These are phyloP conservation scores for Drosophila parthenogenetica DNA, from an alignment of 2,888 invertebrate species.

Conservation along the genomic window DNA sequence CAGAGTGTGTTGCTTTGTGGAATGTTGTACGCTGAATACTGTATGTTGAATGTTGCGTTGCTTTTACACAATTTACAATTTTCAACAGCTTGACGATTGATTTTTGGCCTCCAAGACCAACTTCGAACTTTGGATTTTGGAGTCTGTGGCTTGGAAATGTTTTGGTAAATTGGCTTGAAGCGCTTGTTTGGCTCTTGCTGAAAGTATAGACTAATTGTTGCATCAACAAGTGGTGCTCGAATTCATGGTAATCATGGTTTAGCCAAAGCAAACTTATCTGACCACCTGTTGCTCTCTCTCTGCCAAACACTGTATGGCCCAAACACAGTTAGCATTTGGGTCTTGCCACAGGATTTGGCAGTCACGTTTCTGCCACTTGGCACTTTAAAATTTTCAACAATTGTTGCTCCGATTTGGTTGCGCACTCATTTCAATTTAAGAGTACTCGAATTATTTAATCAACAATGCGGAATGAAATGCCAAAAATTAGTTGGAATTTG, in stretches of 20 bases:
- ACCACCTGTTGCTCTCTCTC: constrained; percentile 73
- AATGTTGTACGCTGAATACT: background rate
- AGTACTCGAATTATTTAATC: constrained; percentile 47
- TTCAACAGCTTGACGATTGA: constrained; percentile 80
- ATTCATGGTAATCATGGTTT: constrained; percentile 29
- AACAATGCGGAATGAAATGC: constrained; percentile 47
- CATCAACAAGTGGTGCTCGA: constrained; percentile 64
- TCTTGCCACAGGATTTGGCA: constrained; percentile 57
- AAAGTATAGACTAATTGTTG: constrained; percentile 77
- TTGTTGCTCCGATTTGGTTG: constrained; percentile 45
- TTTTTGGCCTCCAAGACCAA: constrained; percentile 48
- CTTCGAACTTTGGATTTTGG: constrained; percentile 3
- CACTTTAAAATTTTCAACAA: constrained; percentile 57
- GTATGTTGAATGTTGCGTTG: constrained; percentile 47
- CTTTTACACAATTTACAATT: constrained; percentile 74
- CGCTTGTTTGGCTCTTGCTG: constrained; percentile 67
- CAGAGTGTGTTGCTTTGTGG: constrained; percentile 30
- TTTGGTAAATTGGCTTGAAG: constrained; percentile 66
- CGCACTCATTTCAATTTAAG: constrained; percentile 41
- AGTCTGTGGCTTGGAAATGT: constrained; percentile 48
- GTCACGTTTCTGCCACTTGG: constrained; percentile 82
- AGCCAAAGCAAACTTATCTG: constrained; percentile 58
- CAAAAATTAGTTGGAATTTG: constrained; percentile 23
- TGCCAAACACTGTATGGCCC: constrained; percentile 26
- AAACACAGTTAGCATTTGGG: constrained; percentile 28